Percentiles rank a stretch among this genome's conserved stretches.
These are phyloP conservation scores for Antheraea assamensis DNA, from an alignment of 2,888 invertebrate genomes.

Conservation along the genomic window DNA sequence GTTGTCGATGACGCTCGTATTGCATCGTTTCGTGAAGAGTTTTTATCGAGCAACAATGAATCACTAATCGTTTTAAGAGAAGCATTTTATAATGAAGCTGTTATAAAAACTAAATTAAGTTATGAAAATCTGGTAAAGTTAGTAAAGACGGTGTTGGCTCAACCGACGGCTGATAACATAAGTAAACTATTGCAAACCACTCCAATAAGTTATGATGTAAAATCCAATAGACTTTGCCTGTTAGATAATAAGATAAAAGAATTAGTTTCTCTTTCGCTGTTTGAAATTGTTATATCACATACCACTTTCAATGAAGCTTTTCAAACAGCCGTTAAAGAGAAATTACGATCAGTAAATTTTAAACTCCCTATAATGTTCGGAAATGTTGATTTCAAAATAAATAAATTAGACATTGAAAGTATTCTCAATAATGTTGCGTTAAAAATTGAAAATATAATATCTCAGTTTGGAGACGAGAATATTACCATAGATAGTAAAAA, in stretches of 20 bases:
- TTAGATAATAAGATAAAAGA: not conserved
- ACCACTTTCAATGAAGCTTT: slow-evolving; percentile 2
- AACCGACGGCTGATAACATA: not conserved
- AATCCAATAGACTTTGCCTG: slow-evolving; percentile 1
- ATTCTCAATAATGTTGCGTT: not conserved
- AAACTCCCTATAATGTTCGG: slow-evolving; percentile 11
- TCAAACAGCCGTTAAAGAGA: not conserved
- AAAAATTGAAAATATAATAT: not conserved
- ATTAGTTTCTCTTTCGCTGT: not conserved
- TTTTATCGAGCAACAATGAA: not conserved
- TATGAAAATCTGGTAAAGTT: not conserved
- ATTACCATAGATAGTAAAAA: not conserved
- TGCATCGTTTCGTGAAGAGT: slow-evolving; percentile 5
- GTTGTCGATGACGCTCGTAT: not conserved
- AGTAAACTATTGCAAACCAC: slow-evolving; percentile 6
- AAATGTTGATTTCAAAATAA: slow-evolving; percentile 10
- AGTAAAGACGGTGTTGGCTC: not conserved
- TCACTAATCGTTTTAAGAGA: not conserved
- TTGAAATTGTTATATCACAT: not conserved
- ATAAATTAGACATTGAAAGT: not conserved
- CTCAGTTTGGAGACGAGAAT: not conserved
- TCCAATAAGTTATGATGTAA: not conserved
- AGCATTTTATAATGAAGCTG: not conserved
- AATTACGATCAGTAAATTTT: not conserved
- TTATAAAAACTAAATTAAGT: not conserved